Conservation (phyloP, 2,797 vertebrate genomes). For the Hybognathus amarus region DNA sequence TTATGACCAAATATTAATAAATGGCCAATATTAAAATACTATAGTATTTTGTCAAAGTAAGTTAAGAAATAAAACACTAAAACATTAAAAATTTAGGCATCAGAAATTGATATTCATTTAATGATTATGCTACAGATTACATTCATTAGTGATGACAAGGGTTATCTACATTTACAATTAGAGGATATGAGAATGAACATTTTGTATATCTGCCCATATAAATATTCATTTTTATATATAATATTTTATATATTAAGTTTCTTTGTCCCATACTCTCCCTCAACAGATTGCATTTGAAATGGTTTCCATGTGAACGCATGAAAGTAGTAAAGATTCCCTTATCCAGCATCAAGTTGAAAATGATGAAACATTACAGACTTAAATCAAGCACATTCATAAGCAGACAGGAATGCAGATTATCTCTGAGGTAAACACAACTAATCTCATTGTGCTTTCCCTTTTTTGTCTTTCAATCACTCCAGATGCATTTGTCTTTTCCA, state of each 20-base stretch:
- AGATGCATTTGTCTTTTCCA: conserved; percentile 33
- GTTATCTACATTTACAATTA: background rate
- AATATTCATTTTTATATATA: background rate
- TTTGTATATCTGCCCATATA: background rate
- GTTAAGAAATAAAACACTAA: background rate
- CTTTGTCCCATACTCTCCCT: background rate
- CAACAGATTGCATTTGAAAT: background rate
- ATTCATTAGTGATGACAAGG: background rate
- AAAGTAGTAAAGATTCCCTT: background rate
- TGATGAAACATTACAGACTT: conserved; percentile 12
- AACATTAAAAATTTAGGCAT: background rate
- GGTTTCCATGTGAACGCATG: background rate
- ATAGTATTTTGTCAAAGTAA: background rate
- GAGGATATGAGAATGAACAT: background rate
- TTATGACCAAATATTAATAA: background rate
- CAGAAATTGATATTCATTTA: background rate
- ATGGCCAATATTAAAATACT: background rate
- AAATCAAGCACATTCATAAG: conserved; percentile 14
- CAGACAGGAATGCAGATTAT: conserved; percentile 52
- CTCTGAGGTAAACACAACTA: conserved; percentile 47
- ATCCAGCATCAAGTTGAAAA: conserved; percentile 17
- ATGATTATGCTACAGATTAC: background rate
- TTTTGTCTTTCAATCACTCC: conserved; percentile 23
- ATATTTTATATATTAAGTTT: background rate
- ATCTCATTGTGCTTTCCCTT: conserved; percentile 35